Evolutionary conservation across 2,888 invertebrate genomes (phyloP).

Genomic region (Rotaria macrura): DNA sequence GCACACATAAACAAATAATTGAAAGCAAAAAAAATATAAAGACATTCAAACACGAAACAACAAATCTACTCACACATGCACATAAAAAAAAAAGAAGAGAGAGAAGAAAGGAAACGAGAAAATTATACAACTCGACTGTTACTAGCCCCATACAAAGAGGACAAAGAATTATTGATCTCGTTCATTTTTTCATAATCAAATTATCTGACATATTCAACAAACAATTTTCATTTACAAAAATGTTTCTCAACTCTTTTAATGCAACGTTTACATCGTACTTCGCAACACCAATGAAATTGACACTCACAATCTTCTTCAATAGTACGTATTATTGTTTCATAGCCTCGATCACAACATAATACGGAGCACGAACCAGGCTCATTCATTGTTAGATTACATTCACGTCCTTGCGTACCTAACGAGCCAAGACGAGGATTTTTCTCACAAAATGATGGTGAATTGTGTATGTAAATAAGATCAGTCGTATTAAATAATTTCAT

Average conservation of each 20-base stretch:
- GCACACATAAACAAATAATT: background rate
- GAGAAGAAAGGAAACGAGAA: background rate
- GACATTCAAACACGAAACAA: conserved; percentile 12
- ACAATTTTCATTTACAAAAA: conserved; percentile 28
- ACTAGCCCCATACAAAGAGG: background rate
- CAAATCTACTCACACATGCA: background rate
- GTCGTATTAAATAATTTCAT: conserved; percentile 54
- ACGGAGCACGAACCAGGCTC: conserved; percentile 75
- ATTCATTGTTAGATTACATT: conserved; percentile 71
- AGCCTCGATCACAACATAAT: conserved; percentile 74
- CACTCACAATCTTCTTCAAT: conserved; percentile 78
- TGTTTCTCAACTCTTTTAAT: conserved; percentile 22
- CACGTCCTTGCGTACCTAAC: conserved; percentile 68
- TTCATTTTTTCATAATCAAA: background rate
- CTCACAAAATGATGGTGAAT: conserved; percentile 82
- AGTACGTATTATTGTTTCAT: conserved; percentile 66
- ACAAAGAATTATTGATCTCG: background rate
- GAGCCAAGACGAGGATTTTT: conserved; percentile 71
- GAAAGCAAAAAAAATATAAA: background rate
- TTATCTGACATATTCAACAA: background rate
- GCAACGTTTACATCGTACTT: conserved; percentile 72
- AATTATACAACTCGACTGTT: conserved; percentile 12
- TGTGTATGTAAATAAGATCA: conserved; percentile 77
- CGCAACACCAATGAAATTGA: conserved; percentile 80
- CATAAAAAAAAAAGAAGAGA: background rate